These are phyloP conservation scores for Pyralis farinalis DNA, from an alignment of 2,888 invertebrate species.

Conservation along the genomic window DNA sequence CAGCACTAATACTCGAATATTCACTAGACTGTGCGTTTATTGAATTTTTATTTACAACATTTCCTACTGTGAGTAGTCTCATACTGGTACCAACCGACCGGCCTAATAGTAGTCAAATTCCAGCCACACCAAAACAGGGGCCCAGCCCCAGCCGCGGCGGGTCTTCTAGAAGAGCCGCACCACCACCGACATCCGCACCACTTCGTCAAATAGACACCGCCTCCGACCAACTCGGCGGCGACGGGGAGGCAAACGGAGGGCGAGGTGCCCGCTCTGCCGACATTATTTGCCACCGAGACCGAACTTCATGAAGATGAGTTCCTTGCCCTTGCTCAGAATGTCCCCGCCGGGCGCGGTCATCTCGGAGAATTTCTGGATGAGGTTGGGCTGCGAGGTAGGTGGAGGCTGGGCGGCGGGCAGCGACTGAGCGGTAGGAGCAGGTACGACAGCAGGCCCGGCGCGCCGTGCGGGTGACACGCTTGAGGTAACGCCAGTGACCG, in stretches of 20 bases:
- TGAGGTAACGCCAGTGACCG: constrained; percentile 36
- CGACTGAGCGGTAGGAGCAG: constrained; percentile 70
- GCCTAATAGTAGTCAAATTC: constrained; percentile 49
- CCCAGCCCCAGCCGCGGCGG: constrained; percentile 20
- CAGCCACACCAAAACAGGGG: constrained; percentile 42
- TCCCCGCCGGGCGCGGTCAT: constrained; percentile 94
- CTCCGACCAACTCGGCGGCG: constrained; percentile 14
- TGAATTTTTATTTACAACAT: constrained; percentile 75
- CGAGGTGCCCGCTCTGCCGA: constrained; percentile 50
- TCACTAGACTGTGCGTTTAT: constrained; percentile 80
- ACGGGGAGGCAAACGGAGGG: constrained; percentile 23
- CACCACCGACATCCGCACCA: constrained; percentile 3
- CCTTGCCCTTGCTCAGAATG: constrained; percentile 95
- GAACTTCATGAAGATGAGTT: constrained; percentile 96
- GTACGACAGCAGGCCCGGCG: constrained; percentile 60
- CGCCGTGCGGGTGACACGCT: constrained; percentile 67
- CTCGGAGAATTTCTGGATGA: constrained; percentile 94
- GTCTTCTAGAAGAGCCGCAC: constrained; percentile 25
- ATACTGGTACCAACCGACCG: constrained; percentile 43
- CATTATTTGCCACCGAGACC: constrained; percentile 90
- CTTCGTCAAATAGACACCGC: constrained; percentile 11
- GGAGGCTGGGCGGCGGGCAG: constrained; percentile 57
- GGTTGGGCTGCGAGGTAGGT: constrained; percentile 82
- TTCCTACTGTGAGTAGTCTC: constrained; percentile 45
- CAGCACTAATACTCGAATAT: constrained; percentile 73